phyloP scores from a whole-genome alignment of 1,140 invertebrate genomes.

The Brachionus manjavacas region DNA sequence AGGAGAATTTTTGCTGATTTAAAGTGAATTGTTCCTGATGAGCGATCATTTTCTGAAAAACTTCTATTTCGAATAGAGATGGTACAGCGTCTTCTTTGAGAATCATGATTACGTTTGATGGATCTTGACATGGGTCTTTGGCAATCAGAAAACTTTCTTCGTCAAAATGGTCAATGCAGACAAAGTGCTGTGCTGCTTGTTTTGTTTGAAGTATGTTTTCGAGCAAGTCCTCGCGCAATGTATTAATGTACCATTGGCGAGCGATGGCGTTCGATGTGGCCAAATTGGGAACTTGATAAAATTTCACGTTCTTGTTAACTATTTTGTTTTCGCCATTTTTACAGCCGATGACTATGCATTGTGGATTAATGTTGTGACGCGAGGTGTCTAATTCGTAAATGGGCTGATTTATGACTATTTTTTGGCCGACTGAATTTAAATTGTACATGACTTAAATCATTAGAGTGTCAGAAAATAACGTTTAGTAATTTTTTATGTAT shows the following conservation, averaged over 20 bases:
- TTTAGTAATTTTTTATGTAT: not conserved
- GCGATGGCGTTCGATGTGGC: not conserved
- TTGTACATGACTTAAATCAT: not conserved
- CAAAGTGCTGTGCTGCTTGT: not conserved
- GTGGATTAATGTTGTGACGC: not conserved
- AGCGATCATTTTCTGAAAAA: conserved; percentile 43
- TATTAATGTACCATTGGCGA: conserved; percentile 42
- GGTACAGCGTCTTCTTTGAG: conserved; percentile 37
- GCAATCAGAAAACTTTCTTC: conserved; percentile 20
- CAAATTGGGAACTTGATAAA: not conserved
- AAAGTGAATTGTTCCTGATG: conserved; percentile 38
- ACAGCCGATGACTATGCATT: conserved; percentile 38
- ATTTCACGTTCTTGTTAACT: not conserved
- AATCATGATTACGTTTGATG: not conserved
- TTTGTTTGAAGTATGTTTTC: not conserved
- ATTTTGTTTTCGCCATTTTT: conserved; percentile 3
- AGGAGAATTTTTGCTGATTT: not conserved
- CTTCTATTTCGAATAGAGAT: conserved; percentile 38
- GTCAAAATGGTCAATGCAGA: conserved; percentile 43
- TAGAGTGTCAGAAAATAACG: not conserved
- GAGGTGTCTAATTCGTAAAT: not conserved
- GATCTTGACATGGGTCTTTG: not conserved
- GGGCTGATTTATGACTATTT: not conserved
- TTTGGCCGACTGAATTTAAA: not conserved
- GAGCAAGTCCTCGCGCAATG: conserved; percentile 26